Conservation (phyloP, 2,888 invertebrate genomes). For the Caenorhabditis sp. region DNA sequence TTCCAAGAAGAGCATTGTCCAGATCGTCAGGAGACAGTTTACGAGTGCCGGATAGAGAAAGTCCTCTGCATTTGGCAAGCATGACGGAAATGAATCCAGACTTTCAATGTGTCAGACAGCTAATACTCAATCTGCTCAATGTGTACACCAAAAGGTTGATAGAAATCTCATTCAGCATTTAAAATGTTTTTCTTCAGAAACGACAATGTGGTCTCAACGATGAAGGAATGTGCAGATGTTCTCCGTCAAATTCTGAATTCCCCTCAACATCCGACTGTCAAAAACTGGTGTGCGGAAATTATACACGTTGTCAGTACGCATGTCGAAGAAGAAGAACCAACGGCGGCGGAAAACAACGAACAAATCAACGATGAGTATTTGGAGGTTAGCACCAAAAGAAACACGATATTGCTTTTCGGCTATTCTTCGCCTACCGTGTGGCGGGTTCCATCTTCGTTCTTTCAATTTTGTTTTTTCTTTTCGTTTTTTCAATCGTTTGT, state of each 20-base stretch:
- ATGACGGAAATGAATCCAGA: slow-evolving; percentile 82
- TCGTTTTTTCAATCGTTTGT: slow-evolving; percentile 16
- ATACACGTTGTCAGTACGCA: slow-evolving; percentile 78
- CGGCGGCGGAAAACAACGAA: slow-evolving; percentile 84
- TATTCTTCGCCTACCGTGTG: slow-evolving; percentile 10
- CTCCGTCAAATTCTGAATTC: slow-evolving; percentile 81
- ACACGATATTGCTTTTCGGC: slow-evolving; percentile 12
- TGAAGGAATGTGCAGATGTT: slow-evolving; percentile 80
- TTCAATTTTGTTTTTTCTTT: slow-evolving; percentile 6
- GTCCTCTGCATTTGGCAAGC: slow-evolving; percentile 78
- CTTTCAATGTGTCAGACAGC: slow-evolving; percentile 82
- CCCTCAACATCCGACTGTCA: slow-evolving; percentile 82
- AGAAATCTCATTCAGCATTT: too few relatives aligned
- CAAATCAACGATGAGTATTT: slow-evolving; percentile 85
- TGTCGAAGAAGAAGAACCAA: slow-evolving; percentile 84
- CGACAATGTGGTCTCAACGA: slow-evolving; percentile 75
- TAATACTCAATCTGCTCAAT: slow-evolving; percentile 79
- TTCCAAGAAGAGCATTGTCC: slow-evolving; percentile 79
- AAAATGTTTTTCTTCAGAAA: too few relatives aligned
- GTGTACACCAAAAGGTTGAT: slow-evolving; percentile 77
- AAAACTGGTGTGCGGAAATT: slow-evolving; percentile 82
- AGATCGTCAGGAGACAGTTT: slow-evolving; percentile 81
- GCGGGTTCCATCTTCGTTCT: slow-evolving; percentile 19
- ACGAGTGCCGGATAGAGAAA: slow-evolving; percentile 82
- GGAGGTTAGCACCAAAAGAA: slow-evolving; percentile 84